Evolutionary conservation across 1,140 invertebrate genomes (phyloP), one percentile per base, ranked within the genome.

Genomic region (Heliconius congener): DNA sequence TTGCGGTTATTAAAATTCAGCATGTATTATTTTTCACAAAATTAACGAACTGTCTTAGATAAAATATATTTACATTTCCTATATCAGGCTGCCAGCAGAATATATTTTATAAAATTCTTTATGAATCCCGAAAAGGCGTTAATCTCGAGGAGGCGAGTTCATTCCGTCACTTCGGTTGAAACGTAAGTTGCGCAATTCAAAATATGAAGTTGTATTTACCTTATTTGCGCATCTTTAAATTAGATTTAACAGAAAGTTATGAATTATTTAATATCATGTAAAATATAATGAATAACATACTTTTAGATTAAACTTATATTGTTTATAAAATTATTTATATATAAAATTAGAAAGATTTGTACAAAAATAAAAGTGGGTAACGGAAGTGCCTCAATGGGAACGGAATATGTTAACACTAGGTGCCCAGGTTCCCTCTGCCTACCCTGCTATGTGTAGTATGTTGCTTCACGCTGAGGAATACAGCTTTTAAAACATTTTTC

Each of bases 221-320:
- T 39, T 76, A 66, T 71, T 76, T 76, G 74, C 55, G 50, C 57
- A 78, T 76, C 50, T 79, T 71, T 57, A 74, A 75, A 79, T 79
- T 72, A 42, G 34, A 76, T 76, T 79, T 71, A 57, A 60, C 73
- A 42, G 42, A 16, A 19, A 79, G 50, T 27, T 78, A 8, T 66
- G 57, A 70, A 16, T 50, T 76, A 70, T 50, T 60, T 27, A 13
- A 8, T 4, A 42, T 76, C 19, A 46, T 76, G 74, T 76, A 76
- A 76, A 70, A 50, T 70, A 66, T 46, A 46, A 60, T 60, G 60
- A 1, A 60, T 39, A 46, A 52, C 16, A n/a, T 9, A 57, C 11
- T 5, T 27, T 66, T 66, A 13, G 11, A 66, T 16, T 30, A 30
- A 5, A 27, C 60, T 30, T 3, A 27, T 9, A 66, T 66, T 66